Evolutionary conservation across 2,113 vertebrate species (phyloP), one percentile per base, ranked within the genome.

Genomic region (Aramus guarauna): DNA sequence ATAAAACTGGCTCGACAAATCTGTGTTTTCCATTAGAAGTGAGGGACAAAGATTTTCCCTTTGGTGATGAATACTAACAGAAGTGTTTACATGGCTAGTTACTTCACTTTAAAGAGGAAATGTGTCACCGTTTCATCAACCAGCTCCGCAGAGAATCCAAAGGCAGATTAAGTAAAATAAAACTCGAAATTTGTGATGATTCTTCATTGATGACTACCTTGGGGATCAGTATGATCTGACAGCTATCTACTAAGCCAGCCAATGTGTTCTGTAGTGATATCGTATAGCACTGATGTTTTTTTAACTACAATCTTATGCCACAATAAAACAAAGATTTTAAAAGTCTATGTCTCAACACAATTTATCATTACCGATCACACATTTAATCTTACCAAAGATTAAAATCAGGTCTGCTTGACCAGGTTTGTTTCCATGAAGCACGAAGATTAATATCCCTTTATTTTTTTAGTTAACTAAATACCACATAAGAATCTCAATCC

Each of bases 1-100:
- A 87, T 73, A 95, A 95, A 96, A 92, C 62, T 76, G 52, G 74
- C n/a, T 94, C 90, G 66, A 82, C 72, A 74, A 78, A 55, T 22
- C 17, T 3, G 1, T 27, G 15, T 63, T 48, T 92, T 67, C 39
- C 36, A 75, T 63, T 47, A 64, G 53, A 62, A 89, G 34, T 66
- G 79, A 94, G 15, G 3, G 39, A 84, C 67, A 93, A 96, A 94
- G 84, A 91, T 86, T 88, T 73, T 71, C 6, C 29, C 29, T 79
- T 89, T 85, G 78, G 47, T 12, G 71, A 76, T 9, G 18, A 67
- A 60, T 80, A 91, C n/a, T 85, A 30, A 48, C 41, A 79, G 60
- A 92, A 80, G n/a, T 63, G 36, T 73, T 94, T 95, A 6, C 1
- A 56, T 4, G 11, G 47, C 36, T 66, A 92, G 89, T 88, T 95